Conservation (phyloP, 1,140 invertebrate species). For the Heliconius eleuchia region DNA sequence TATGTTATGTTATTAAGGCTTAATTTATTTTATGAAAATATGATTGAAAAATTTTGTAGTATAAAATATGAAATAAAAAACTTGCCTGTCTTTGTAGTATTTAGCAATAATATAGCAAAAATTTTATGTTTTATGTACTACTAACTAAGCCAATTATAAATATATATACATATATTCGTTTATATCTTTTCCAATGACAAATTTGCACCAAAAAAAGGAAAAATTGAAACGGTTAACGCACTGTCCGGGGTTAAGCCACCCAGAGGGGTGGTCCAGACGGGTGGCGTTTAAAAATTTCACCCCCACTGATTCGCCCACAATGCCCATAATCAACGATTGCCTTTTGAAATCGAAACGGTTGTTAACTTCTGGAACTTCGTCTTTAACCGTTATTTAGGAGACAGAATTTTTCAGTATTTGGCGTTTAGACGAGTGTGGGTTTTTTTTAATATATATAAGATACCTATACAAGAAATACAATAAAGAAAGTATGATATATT, state of each 20-base stretch:
- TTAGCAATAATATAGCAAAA: not conserved
- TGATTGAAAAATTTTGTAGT: not conserved
- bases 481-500: too few relatives aligned
- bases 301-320: slow-evolving; percentile 69
- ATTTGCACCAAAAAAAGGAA: not conserved
- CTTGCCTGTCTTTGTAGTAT: not conserved
- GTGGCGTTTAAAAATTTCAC: slow-evolving; percentile 79
- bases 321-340: slow-evolving; percentile 76
- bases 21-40: not conserved
- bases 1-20: not conserved
- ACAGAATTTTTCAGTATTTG: slow-evolving; percentile 32
- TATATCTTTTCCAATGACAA: not conserved
- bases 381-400: slow-evolving; percentile 32
- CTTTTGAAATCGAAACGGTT: slow-evolving; percentile 76
- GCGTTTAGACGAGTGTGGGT: slow-evolving; percentile 3
- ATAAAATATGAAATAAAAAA: not conserved
- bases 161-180: not conserved
- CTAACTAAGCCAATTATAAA: not conserved
- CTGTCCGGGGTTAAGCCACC: slow-evolving; percentile 35
- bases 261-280: slow-evolving; percentile 53
- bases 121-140: not conserved
- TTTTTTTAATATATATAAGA: not conserved
- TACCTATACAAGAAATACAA: too few relatives aligned
- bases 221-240: slow-evolving; percentile 13
- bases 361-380: slow-evolving; percentile 49